Evolutionary conservation across 2,888 invertebrate genomes (phyloP), one percentile per base, ranked within the genome.

Genomic region (Keiferia lycopersicella): DNA sequence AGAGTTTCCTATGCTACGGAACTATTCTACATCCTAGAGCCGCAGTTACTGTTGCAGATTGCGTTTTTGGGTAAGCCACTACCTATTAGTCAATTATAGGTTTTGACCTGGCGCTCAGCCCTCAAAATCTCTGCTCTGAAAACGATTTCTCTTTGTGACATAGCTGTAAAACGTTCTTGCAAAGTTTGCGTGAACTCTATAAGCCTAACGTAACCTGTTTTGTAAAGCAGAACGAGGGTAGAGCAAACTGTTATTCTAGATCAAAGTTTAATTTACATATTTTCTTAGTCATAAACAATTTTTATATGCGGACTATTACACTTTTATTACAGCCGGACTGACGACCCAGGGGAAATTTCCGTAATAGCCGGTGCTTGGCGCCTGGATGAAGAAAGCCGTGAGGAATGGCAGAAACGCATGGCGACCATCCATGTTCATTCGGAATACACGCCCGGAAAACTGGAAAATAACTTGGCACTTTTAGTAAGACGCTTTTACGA

Each of bases 21-120:
- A 86, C 91, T 0, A 75, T 91, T 1, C 73, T 91, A 1, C 89
- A 91, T 67, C 83, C 88, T 0, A 80, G 83, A 30, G 88, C 85
- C 2, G 89, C 88, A 0, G 67, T 90, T 7, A 87, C 87, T 1
- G 77, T 86, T 11, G 91, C 84, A 0, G 86, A 84, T 61, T 91
- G 91, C 68, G 84, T 88, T 51, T 69, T 83, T 64, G 85, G 85
- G 91, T 89, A 75, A 65, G 69, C 34, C 34, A 8, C 16, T 26
- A 6, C 6, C 6, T 26, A 26, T 26, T 2, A 26, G 6, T 6
- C 26, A 26, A 6, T 26, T 26, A 4, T 4, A 6, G 6, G 6
- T 26, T 26, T 26, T 26, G 26, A 26, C 26, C 6, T 26, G 26
- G 26, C 26, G 26, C 26, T 6, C 26, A 26, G 2, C 6, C 26